Conservation (phyloP, 2,113 vertebrate species). For the Oceanites oceanicus region DNA sequence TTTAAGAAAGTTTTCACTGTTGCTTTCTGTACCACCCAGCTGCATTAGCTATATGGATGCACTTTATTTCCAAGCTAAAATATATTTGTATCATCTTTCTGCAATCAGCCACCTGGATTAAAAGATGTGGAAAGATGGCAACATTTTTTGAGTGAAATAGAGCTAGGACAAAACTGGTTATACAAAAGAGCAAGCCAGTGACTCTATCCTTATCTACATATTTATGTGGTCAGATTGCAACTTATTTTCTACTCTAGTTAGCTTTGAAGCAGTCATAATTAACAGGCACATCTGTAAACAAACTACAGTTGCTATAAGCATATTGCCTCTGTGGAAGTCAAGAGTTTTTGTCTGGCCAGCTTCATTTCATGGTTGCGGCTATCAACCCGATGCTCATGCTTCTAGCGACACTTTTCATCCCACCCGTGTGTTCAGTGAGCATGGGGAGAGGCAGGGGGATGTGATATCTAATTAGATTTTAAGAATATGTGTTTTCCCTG, state of each 20-base stretch:
- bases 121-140: constrained; percentile 18
- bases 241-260: background rate
- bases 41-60: background rate
- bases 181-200: constrained; percentile 16
- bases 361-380: background rate
- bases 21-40: background rate
- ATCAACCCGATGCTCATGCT: accelerated
- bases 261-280: background rate
- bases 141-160: constrained; percentile 6
- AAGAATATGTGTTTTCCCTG: background rate
- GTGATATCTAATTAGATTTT: background rate
- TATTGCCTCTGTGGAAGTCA: background rate
- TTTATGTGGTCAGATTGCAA: background rate
- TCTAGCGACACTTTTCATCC: background rate
- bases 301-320: background rate
- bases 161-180: constrained; percentile 30
- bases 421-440: background rate
- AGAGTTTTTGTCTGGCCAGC: background rate
- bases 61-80: background rate
- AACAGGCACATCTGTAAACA: background rate
- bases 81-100: background rate
- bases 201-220: background rate
- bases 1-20: background rate
- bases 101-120: background rate
- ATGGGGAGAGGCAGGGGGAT: background rate